phyloP scores from a whole-genome alignment of 2,113 vertebrate species.

The Ibidorhyncha struthersii region DNA sequence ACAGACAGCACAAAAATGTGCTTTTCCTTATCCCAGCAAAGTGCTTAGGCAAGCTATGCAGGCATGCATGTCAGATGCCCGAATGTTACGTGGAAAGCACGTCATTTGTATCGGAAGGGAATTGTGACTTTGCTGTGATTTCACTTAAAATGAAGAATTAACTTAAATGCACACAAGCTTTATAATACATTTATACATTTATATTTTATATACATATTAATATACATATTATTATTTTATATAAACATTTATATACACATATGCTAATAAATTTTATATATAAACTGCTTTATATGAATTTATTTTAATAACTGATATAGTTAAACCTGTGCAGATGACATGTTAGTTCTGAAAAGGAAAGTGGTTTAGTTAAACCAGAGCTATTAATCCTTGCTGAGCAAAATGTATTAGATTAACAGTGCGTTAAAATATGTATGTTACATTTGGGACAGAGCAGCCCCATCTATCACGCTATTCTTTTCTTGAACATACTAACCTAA shows the following conservation, averaged over 20 bases:
- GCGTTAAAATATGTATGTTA: not conserved
- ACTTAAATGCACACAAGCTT: not conserved
- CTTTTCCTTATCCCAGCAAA: not conserved
- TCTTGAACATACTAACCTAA: not conserved
- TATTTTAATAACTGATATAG: not conserved
- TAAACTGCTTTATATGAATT: not conserved
- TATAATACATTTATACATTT: not conserved
- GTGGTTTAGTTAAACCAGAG: not conserved
- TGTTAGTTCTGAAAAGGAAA: not conserved
- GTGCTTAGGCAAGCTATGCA: not conserved
- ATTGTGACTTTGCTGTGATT: not conserved
- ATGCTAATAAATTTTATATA: too few species aligned
- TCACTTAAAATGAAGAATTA: not conserved
- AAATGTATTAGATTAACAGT: not conserved
- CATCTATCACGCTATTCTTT: not conserved
- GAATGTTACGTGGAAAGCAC: not conserved
- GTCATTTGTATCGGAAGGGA: not conserved
- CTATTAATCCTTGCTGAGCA: not conserved
- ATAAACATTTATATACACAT: too few species aligned
- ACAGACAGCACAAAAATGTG: not conserved
- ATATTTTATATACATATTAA: too few species aligned
- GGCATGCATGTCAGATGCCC: not conserved
- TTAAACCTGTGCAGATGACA: not conserved
- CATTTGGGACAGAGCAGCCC: not conserved
- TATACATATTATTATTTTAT: too few species aligned